phyloP scores from a whole-genome alignment of 2,113 vertebrate species.

The Miniopterus natalensis region DNA sequence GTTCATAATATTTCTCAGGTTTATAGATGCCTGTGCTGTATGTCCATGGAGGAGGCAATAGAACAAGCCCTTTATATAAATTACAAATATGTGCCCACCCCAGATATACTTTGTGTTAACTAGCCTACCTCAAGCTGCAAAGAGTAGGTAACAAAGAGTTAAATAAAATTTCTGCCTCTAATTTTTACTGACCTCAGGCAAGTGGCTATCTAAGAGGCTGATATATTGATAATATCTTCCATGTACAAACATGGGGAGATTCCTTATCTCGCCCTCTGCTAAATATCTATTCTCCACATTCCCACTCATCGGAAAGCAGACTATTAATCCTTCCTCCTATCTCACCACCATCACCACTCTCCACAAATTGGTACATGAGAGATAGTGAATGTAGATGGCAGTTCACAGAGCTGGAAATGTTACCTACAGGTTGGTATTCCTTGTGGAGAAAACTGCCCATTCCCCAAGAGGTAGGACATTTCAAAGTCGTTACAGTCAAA shows the following conservation, averaged over 20 bases:
- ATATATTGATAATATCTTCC: constrained; percentile 60
- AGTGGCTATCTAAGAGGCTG: constrained; percentile 50
- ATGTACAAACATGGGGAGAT: constrained; percentile 60
- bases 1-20: not conserved
- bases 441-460: constrained; percentile 12
- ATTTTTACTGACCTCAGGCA: constrained; percentile 78
- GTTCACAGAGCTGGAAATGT: not conserved
- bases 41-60: not conserved
- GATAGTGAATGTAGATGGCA: constrained; percentile 52
- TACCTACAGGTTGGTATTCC: not conserved
- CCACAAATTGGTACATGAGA: constrained; percentile 60
- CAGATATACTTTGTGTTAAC: constrained; percentile 32
- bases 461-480: constrained; percentile 16
- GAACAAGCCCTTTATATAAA: constrained; percentile 31
- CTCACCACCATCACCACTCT: constrained; percentile 65
- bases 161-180: constrained; percentile 71
- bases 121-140: constrained; percentile 3
- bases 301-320: constrained; percentile 47
- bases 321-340: constrained; percentile 76
- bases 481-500: constrained; percentile 42
- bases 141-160: constrained; percentile 63
- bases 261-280: constrained; percentile 69
- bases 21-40: not conserved
- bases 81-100: not conserved
- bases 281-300: constrained; percentile 75